Conservation (phyloP, 2,888 invertebrate genomes). For the Drosophila atripex region DNA sequence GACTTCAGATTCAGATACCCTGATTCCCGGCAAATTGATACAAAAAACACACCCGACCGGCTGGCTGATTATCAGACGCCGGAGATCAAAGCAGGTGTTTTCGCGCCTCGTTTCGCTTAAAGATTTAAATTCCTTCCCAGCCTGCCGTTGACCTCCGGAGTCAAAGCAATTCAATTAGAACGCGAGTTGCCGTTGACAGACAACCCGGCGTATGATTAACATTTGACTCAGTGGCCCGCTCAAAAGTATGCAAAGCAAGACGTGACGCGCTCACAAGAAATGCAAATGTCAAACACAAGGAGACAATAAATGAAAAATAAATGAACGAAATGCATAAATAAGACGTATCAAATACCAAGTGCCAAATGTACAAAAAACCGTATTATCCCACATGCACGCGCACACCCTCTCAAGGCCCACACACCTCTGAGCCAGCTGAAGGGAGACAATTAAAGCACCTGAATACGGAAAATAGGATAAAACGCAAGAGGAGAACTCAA, state of each 20-base stretch:
- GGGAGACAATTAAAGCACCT: constrained; percentile 61
- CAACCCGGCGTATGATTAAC: constrained; percentile 49
- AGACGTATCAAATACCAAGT: constrained; percentile 63
- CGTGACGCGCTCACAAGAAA: constrained; percentile 57
- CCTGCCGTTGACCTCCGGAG: constrained; percentile 39
- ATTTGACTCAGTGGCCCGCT: constrained; percentile 37
- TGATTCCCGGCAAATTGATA: constrained; percentile 68
- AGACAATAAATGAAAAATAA: constrained; percentile 61
- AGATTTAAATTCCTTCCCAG: constrained; percentile 25
- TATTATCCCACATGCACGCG: constrained; percentile 49
- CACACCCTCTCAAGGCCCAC: constrained; percentile 12
- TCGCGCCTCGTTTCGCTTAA: constrained; percentile 29
- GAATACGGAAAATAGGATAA: constrained; percentile 24
- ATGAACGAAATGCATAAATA: constrained; percentile 72
- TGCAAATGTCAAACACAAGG: constrained; percentile 66
- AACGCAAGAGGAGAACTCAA: constrained; percentile 18
- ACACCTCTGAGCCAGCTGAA: not conserved
- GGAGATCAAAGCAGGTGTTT: constrained; percentile 57
- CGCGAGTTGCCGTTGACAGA: constrained; percentile 14
- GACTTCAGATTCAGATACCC: constrained; percentile 32
- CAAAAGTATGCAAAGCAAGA: constrained; percentile 64
- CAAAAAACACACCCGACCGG: constrained; percentile 49
- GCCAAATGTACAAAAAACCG: constrained; percentile 56
- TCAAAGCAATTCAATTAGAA: constrained; percentile 69
- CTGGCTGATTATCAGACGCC: constrained; percentile 29